Evolutionary conservation across 2,888 invertebrate genomes (phyloP), one percentile per base, ranked within the genome.

Genomic region (Epirrita christyi): DNA sequence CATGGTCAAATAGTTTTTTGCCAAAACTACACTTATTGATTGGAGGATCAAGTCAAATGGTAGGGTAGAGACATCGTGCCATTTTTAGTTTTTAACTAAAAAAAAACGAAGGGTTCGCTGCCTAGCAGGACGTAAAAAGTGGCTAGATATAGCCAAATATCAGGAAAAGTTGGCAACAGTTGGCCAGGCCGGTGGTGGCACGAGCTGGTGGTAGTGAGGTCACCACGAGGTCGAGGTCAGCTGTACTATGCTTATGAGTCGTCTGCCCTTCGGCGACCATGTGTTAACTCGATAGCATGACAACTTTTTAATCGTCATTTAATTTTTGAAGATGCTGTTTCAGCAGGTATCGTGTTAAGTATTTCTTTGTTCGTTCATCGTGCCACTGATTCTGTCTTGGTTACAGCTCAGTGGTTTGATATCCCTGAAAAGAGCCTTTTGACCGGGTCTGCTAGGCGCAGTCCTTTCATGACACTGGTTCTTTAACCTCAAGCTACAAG

Each of bases 141-240:
- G 28, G 36, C 5, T 15, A 50, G 15, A 46, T 56, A 10, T 42
- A 49, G 15, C 48, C 2, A 49, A 43, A 41, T 2, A 10, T n/a
- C 10, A 15, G 11, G 21, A 27, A 1, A 21, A 47, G 68, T 70
- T 69, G 73, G 74, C 61, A 66, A 67, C 62, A 56, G 50, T 55
- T 51, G 21, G 49, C 28, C 59, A 64, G 64, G 55, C 41, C 62
- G 71, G 75, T 80, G 78, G 78, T 73, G 77, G 82, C 79, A 79
- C 36, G 46, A 43, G 47, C 15, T 46, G 70, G 68, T 57, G 65
- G 66, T 62, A 66, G 63, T 61, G 65, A 61, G 65, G 63, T 65
- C 67, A 62, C 53, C 53, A 42, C 58, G 72, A 70, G 80, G 81
- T 82, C 80, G 79, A 77, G 83, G 85, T 61, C 79, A 57, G 40